These are phyloP conservation scores for Nephila pilipes DNA, from an alignment of 1,140 invertebrate species.

Conservation along the genomic window DNA sequence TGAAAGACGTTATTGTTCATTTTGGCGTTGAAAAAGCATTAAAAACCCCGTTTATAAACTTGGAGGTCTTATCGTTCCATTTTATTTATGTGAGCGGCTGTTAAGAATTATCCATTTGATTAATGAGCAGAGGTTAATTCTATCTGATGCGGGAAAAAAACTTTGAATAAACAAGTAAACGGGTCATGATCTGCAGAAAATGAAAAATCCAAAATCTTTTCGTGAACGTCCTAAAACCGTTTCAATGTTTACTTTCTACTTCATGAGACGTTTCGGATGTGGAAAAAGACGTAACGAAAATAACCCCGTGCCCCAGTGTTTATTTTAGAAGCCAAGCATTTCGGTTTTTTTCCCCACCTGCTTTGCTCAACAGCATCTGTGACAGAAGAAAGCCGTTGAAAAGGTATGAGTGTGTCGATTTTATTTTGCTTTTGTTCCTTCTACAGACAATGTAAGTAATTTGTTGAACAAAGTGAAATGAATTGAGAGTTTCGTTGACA, in stretches of 20 bases:
- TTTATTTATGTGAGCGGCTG: no score
- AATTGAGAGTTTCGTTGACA: not conserved
- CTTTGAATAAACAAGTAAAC: no score
- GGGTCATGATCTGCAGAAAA: no score
- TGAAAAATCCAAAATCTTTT: not conserved
- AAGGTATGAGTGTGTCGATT: not conserved
- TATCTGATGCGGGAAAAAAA: no score
- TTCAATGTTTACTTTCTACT: not conserved
- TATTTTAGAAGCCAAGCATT: not conserved
- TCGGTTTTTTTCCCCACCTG: not conserved
- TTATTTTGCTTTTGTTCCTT: not conserved
- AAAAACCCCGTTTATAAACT: no score
- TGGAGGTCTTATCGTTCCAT: no score
- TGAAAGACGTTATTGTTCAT: no score
- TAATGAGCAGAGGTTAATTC: no score
- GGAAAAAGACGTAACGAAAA: not conserved
- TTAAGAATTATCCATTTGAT: no score
- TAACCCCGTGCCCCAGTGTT: not conserved
- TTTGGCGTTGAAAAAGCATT: no score
- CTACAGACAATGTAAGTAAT: no score
- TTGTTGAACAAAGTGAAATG: not conserved
- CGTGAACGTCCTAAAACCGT: not conserved
- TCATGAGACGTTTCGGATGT: not conserved
- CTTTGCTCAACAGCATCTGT: not conserved
- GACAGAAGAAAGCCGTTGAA: not conserved